phyloP scores from a whole-genome alignment of 2,888 invertebrate genomes.

The Uloborus plumipes region DNA sequence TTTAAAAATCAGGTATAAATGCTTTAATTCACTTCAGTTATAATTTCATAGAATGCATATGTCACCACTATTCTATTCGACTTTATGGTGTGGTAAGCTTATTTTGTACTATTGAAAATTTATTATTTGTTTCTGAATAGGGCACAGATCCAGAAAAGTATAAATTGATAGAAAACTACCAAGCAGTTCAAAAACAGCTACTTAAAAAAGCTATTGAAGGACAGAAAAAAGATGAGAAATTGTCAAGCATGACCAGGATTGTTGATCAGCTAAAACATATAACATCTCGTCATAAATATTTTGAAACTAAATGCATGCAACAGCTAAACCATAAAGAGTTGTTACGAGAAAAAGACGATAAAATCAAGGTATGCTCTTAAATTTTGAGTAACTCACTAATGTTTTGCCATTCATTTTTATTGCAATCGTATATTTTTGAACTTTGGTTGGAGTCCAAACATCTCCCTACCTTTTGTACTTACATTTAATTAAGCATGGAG shows the following conservation, averaged over 20 bases:
- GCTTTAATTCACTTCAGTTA: too few relatives aligned
- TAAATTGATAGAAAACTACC: conserved; percentile 42
- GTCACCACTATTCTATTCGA: too few relatives aligned
- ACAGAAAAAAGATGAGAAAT: conserved; percentile 35
- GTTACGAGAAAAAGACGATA: conserved; percentile 27
- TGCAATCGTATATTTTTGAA: too few relatives aligned
- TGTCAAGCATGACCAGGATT: conserved; percentile 40
- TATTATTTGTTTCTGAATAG: neutral
- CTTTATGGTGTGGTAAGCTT: too few relatives aligned
- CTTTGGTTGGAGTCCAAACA: too few relatives aligned
- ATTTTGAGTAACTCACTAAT: too few relatives aligned
- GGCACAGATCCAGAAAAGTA: conserved; percentile 57
- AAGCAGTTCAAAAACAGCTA: conserved; percentile 40
- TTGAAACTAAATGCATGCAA: conserved; percentile 31
- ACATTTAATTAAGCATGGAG: too few relatives aligned
- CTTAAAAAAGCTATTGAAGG: conserved; percentile 35
- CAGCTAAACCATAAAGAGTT: conserved; percentile 13
- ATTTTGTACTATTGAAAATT: too few relatives aligned
- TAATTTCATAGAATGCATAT: too few relatives aligned
- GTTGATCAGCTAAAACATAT: conserved; percentile 39
- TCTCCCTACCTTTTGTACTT: too few relatives aligned
- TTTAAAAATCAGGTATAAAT: too few relatives aligned
- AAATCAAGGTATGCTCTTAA: conserved; percentile 34
- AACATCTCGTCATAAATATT: conserved; percentile 35
- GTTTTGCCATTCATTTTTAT: too few relatives aligned